These are phyloP conservation scores for Hydrozoanthus gracilis DNA, from an alignment of 92 coral and sea anemone genomes.

Conservation along the genomic window DNA sequence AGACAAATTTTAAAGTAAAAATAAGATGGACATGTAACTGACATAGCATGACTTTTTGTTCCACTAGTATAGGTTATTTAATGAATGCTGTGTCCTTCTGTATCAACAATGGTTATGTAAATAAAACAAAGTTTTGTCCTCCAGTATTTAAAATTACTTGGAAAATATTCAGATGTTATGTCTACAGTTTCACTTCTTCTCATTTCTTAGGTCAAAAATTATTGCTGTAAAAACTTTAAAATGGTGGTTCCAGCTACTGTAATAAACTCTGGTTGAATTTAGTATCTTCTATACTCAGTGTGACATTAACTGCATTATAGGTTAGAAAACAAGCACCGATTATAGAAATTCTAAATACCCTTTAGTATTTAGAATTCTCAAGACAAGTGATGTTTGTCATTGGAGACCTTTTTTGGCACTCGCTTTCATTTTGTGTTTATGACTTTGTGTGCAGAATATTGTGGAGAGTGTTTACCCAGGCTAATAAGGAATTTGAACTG, in stretches of 20 bases:
- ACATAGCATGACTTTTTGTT: constrained; percentile 36
- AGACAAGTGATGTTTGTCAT: not conserved
- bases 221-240: not conserved
- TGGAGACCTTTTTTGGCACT: not conserved
- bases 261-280: too few relatives aligned
- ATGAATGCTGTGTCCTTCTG: not conserved
- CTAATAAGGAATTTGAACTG: constrained; percentile 10
- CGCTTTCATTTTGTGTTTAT: not conserved
- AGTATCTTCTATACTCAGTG: too few relatives aligned
- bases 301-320: too few relatives aligned
- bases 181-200: not conserved
- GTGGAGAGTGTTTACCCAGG: not conserved
- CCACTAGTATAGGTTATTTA: not conserved
- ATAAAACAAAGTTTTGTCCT: not conserved
- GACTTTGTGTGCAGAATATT: not conserved
- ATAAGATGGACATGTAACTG: not conserved
- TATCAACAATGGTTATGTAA: not conserved
- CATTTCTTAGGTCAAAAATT: not conserved
- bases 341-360: not conserved
- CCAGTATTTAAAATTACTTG: not conserved
- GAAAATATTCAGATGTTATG: not conserved
- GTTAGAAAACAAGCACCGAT: too few relatives aligned
- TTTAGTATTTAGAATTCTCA: not conserved
- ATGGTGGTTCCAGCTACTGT: too few relatives aligned
- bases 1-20: not conserved